These are phyloP conservation scores for Ctenochaetus hawaiiensis DNA, from an alignment of 2,797 vertebrate genomes.

Conservation along the genomic window DNA sequence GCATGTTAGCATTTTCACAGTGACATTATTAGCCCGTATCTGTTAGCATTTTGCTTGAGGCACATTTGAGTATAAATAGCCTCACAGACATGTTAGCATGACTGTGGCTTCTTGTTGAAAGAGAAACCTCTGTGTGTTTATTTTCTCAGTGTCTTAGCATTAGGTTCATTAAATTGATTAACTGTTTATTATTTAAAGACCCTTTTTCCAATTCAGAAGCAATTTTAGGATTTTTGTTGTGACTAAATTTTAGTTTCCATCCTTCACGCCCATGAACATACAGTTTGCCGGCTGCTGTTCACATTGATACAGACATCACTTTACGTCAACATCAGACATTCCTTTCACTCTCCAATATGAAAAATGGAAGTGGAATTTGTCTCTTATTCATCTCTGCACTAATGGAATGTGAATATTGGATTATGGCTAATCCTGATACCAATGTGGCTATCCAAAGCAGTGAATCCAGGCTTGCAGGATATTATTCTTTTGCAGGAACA, in stretches of 20 bases:
- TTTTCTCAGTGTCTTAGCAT: neutral
- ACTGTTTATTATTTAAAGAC: no score
- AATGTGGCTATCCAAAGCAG: conserved; percentile 74
- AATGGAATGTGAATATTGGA: conserved; percentile 87
- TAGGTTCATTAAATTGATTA: neutral
- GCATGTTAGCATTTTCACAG: no score
- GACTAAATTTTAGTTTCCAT: neutral
- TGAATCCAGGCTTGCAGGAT: conserved; percentile 84
- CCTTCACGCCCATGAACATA: neutral
- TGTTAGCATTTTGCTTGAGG: neutral
- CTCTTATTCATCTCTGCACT: conserved; percentile 78
- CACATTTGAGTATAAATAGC: neutral
- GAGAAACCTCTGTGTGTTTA: accelerated
- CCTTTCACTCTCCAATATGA: conserved; percentile 41
- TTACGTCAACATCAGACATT: conserved; percentile 36
- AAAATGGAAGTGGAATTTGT: conserved; percentile 72
- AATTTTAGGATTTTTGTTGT: neutral
- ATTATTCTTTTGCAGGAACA: conserved; percentile 83
- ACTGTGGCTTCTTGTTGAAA: neutral
- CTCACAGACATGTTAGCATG: neutral
- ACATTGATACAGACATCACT: conserved; percentile 28
- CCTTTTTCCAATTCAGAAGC: neutral
- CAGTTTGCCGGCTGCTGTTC: neutral
- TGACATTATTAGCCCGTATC: no score
- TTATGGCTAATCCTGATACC: conserved; percentile 82